Conservation (phyloP, 2,888 invertebrate species). For the Xanthia togata region DNA sequence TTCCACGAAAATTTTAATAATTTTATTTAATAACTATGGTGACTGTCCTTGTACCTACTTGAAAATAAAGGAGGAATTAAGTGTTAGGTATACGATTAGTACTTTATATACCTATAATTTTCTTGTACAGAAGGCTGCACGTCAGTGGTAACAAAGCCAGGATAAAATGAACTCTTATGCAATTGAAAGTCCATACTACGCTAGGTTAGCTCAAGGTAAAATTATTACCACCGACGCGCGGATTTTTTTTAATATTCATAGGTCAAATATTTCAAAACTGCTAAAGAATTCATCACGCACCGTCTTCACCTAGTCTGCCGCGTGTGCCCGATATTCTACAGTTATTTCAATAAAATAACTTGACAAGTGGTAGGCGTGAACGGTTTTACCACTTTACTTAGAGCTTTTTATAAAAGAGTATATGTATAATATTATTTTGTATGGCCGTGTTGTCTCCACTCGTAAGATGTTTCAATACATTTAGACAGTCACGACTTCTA, state of each 20-base stretch:
- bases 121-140: background rate
- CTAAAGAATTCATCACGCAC: background rate
- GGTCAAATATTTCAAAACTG: background rate
- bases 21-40: constrained; percentile 42
- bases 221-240: background rate
- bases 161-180: background rate
- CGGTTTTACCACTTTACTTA: constrained; percentile 5
- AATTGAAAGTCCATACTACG: background rate
- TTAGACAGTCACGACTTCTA: background rate
- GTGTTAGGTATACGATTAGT: constrained; percentile 9
- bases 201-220: background rate
- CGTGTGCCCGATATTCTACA: background rate
- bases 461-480: background rate
- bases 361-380: constrained; percentile 13
- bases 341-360: constrained; percentile 23
- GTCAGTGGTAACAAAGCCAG: background rate
- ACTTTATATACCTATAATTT: background rate
- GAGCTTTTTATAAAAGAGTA: background rate
- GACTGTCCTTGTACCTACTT: constrained; percentile 7
- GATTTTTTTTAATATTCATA: background rate
- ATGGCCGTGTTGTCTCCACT: too few species aligned
- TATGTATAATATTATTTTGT: background rate
- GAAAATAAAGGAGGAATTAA: constrained; percentile 10
- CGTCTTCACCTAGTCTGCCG: background rate
- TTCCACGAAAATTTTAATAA: constrained; percentile 45